Evolutionary conservation across 2,797 vertebrate genomes (phyloP), one percentile per base, ranked within the genome.

Genomic region (Takifugu ocellatus): DNA sequence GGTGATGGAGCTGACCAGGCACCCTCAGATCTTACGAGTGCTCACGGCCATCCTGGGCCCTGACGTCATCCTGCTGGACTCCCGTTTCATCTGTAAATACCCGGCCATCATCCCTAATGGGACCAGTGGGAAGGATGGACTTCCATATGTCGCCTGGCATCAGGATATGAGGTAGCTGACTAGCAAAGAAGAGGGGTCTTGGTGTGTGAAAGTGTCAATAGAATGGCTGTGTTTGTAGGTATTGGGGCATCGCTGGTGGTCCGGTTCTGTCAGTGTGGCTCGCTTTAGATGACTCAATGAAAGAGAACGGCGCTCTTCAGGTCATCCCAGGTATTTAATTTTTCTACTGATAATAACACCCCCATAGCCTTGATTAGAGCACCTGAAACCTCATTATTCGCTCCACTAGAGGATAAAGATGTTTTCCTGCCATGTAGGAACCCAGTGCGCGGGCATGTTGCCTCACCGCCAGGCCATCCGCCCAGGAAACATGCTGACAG

Each of bases 31-130:
- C 21, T 21, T 21, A 21, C 9, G 78, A 51, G 71, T 76, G 42
- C 64, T 92, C 58, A 77, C 64, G 55, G 76, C 87, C 5, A 33
- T 87, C 63, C 65, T 93, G 68, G 92, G 91, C 8, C 79, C 83
- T 1, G 84, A 93, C 11, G 74, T 93, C 61, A 84, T 93, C 42
- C 80, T 93, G 45, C 83, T 93, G 33, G 92, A 93, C 77, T 92
- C 92, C 11, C 86, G 90, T 44, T 93, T 93, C 74, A 93, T 93
- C 79, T 93, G 92, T 59, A 93, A 93, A 86, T 93, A 92, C 70
- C 90, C 92, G 3, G 44, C 69, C 10, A 42, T 76, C 53, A 70
- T 61, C 26, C 12, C 48, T 7, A 52, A 59, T 1, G 50, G 25
- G 5, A 16, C 0, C 0, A 27, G 6, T 2, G 54, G 27, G 8